Evolutionary conservation across 2,113 vertebrate genomes (phyloP), one percentile per base, ranked within the genome.

Genomic region (Phocoena sinus): DNA sequence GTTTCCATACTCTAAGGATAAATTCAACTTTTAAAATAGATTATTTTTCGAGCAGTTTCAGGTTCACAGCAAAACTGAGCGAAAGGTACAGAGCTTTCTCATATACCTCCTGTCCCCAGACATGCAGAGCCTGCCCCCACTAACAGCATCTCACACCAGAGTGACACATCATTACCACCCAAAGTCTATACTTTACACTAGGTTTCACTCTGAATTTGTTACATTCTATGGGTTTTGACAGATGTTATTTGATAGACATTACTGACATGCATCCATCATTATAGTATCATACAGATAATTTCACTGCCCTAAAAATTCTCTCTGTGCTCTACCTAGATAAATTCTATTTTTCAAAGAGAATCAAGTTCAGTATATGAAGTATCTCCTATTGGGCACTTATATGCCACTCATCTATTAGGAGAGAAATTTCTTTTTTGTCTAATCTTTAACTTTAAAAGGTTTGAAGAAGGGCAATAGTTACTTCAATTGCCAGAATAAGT

Each of bases 1-100:
- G 47, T 82, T 77, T 77, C 31, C 41, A 18, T 95, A 82, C 47
- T 68, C 36, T 96, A 68, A 77, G 28, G 21, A 93, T 86, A 89
- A 82, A 73, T 65, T n/a, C 6, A 62, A 20, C 33, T 87, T 68
- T 71, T 58, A 3, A 81, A 88, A 31, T 8, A 62, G 12, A 50
- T 93, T 62, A 50, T 87, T 74, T 76, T 90, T 84, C 33, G 41
- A 93, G 36, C 14, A 60, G 7, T 84, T 81, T 74, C 65, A 58
- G 18, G n/a, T 71, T 96, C 56, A 65, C 47, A 71, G 86, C 21
- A 67, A 91, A 89, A 63, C 5, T 47, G 68, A 56, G 26, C 8
- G 33, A 63, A 77, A 77, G 74, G 47, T 53, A 56, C 15, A 60
- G 23, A 67, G 28, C 60, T 41, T 67, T 47, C 21, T 10, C 47